Percentiles rank a stretch among this genome's conserved stretches.
Conservation (phyloP, 1,140 invertebrate genomes). For the Atta texana region DNA sequence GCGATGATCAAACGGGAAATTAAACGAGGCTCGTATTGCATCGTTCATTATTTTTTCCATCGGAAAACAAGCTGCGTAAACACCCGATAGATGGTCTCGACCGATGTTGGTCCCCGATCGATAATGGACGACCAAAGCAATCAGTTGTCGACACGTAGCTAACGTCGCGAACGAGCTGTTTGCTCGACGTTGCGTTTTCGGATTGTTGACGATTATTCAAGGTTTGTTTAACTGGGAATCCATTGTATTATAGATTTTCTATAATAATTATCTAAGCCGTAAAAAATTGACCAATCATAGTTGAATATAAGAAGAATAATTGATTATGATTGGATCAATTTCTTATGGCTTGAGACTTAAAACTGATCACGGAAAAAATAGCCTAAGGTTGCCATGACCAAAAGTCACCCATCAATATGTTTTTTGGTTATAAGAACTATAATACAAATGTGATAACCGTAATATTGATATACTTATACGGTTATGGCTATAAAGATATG, state of each 20-base stretch:
- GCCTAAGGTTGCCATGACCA: too few relatives aligned
- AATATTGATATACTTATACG: too few relatives aligned
- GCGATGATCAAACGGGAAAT: neutral
- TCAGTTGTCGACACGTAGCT: neutral
- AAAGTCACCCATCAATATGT: too few relatives aligned
- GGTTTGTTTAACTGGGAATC: slow-evolving; percentile 22
- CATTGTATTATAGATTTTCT: neutral
- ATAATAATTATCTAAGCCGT: too few relatives aligned
- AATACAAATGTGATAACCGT: too few relatives aligned
- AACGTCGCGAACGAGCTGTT: neutral
- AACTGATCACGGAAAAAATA: too few relatives aligned
- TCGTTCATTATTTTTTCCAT: slow-evolving; percentile 28
- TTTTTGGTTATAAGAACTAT: too few relatives aligned
- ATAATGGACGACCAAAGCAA: neutral
- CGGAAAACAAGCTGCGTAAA: slow-evolving; percentile 27
- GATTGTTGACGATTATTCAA: slow-evolving; percentile 16
- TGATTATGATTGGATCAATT: too few relatives aligned
- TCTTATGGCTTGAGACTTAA: too few relatives aligned
- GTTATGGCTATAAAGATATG: too few relatives aligned
- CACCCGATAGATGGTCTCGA: neutral
- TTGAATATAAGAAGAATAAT: too few relatives aligned
- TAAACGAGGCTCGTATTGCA: neutral
- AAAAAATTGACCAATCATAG: too few relatives aligned
- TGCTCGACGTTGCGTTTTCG: slow-evolving; percentile 5
- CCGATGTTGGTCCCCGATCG: slow-evolving; percentile 5